Percentiles rank a stretch among this genome's conserved stretches.
Evolutionary conservation across 2,113 vertebrate species (phyloP).

Genomic region (Pleuronectes platessa): DNA sequence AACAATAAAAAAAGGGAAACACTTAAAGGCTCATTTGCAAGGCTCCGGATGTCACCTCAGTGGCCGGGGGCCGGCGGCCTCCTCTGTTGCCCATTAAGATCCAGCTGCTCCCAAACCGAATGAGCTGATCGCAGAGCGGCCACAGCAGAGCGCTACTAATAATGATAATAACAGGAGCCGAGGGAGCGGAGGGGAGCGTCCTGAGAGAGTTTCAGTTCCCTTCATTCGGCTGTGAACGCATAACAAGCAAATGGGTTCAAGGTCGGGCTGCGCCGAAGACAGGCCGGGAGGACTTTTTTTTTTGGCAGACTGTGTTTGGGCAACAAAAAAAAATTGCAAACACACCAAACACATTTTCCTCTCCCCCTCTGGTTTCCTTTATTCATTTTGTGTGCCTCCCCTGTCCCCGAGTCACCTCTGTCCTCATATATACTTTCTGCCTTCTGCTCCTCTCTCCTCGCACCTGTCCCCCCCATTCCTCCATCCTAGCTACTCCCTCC

Average conservation of each 20-base stretch:
- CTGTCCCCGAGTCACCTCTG: no score
- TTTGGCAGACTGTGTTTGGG: constrained; percentile 1
- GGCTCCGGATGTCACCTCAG: constrained; percentile 61
- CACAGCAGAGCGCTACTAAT: constrained; percentile 29
- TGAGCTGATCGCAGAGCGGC: constrained; percentile 49
- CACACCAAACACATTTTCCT: not conserved
- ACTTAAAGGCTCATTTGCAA: constrained; percentile 69
- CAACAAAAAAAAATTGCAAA: not conserved
- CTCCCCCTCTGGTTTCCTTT: not conserved
- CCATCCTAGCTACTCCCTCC: constrained; percentile 25
- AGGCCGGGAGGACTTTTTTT: constrained; percentile 17
- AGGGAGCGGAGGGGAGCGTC: constrained; percentile 17
- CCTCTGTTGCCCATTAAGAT: constrained; percentile 63
- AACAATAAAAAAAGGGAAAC: constrained; percentile 10
- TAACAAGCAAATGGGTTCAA: constrained; percentile 42
- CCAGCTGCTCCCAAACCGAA: constrained; percentile 58
- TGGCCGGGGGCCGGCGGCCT: constrained; percentile 25
- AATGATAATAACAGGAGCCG: constrained; percentile 31
- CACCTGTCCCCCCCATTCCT: constrained; percentile 38
- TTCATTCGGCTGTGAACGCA: constrained; percentile 24
- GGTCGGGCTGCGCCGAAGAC: constrained; percentile 24
- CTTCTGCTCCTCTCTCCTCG: not conserved
- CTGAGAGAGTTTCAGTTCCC: not conserved
- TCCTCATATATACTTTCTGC: no score
- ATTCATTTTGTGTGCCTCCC: not conserved